Percentiles rank a stretch among this genome's conserved stretches.
phyloP scores from a whole-genome alignment of 1,140 invertebrate species.

The Lethrus apterus region DNA sequence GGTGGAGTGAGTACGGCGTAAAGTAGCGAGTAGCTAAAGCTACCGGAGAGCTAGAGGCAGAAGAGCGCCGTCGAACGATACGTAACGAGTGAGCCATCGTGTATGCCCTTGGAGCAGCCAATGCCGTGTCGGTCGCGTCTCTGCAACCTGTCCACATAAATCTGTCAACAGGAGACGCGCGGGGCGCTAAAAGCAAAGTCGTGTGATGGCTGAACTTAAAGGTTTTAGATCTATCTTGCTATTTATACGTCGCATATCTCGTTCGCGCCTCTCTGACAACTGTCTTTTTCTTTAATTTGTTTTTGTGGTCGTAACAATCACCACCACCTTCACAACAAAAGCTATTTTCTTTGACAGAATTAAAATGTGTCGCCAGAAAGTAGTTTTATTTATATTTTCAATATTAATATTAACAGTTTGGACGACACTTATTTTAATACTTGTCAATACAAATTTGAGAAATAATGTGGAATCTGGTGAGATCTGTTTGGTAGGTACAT shows the following conservation, averaged over 20 bases:
- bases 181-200: slow-evolving; percentile 34
- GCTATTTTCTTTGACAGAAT: no score
- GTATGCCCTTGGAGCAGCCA: slow-evolving; percentile 19
- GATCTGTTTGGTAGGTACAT: no score
- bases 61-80: not conserved
- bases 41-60: not conserved
- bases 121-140: slow-evolving; percentile 29
- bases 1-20: not conserved
- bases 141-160: slow-evolving; percentile 41
- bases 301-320: not conserved
- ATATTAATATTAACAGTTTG: no score
- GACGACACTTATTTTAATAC: not conserved
- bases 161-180: slow-evolving; percentile 36
- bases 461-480: no score
- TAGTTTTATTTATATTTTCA: not conserved
- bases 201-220: slow-evolving; percentile 34
- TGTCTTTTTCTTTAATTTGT: slow-evolving; percentile 2
- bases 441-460: no score
- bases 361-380: no score
- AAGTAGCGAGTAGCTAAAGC: no score
- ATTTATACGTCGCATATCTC: slow-evolving; percentile 28
- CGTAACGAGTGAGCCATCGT: slow-evolving; percentile 9
- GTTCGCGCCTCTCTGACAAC: slow-evolving; percentile 15
- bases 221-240: slow-evolving; percentile 34
- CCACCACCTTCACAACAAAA: no score